Evolutionary conservation across 1,140 invertebrate species (phyloP).

Genomic region (Carposina sasakii): DNA sequence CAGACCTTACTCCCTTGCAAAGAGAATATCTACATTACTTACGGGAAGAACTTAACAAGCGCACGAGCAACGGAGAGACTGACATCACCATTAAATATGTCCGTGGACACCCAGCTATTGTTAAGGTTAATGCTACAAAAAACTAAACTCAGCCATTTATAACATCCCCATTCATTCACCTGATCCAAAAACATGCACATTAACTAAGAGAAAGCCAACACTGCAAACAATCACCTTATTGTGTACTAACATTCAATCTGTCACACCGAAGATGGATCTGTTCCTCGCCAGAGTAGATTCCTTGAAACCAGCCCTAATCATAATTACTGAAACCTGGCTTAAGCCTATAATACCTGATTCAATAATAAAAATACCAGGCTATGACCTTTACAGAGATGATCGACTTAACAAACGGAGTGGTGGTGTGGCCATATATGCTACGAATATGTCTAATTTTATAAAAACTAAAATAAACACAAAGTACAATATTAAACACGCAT

Average conservation of each 20-base stretch:
- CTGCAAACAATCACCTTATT: not conserved
- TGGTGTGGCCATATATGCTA: not conserved
- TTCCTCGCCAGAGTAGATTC: not conserved
- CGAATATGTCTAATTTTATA: too few relatives aligned
- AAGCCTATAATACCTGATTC: not conserved
- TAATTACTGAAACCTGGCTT: not conserved
- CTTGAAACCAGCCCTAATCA: not conserved
- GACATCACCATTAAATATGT: conserved; percentile 23
- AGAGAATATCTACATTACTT: conserved; percentile 16
- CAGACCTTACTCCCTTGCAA: conserved; percentile 17
- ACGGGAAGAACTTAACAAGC: conserved; percentile 14
- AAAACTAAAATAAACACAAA: not conserved
- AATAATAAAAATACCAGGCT: not conserved
- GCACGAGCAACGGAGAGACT: conserved; percentile 15
- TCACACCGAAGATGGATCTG: not conserved
- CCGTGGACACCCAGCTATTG: conserved; percentile 17
- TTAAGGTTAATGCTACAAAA: conserved; percentile 10
- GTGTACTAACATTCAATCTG: conserved; percentile 1
- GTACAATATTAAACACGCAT: not conserved
- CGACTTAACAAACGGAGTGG: not conserved
- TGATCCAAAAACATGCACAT: too few relatives aligned
- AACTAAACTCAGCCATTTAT: too few relatives aligned
- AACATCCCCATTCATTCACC: too few relatives aligned
- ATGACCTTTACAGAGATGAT: not conserved
- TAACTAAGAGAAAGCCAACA: too few relatives aligned